Evolutionary conservation across 2,113 vertebrate genomes (phyloP).

Genomic region (Gallinago media): DNA sequence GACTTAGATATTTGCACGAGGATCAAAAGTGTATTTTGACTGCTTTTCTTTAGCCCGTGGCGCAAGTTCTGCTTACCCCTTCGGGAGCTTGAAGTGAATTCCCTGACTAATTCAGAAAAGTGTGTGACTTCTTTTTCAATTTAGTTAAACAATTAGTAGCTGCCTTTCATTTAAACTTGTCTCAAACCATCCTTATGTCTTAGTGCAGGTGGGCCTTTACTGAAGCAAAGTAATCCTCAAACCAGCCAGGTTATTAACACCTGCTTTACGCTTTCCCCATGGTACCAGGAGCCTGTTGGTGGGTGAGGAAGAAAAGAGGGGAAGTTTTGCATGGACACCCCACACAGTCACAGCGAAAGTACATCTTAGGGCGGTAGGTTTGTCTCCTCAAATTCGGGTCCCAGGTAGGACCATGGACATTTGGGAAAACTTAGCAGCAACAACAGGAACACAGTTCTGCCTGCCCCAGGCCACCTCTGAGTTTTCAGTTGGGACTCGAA

Average conservation of each 20-base stretch:
- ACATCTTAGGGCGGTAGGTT: background rate
- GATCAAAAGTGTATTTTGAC: background rate
- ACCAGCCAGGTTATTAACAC: background rate
- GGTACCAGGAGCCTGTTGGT: background rate
- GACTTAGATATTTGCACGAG: background rate
- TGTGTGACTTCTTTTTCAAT: background rate
- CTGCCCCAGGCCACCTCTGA: background rate
- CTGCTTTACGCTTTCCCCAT: accelerated
- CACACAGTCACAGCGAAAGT: background rate
- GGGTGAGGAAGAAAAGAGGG: background rate
- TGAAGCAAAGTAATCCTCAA: background rate
- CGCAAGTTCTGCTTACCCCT: background rate
- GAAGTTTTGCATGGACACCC: background rate
- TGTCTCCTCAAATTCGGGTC: background rate
- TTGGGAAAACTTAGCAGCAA: background rate
- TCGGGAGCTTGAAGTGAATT: background rate
- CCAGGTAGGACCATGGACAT: background rate
- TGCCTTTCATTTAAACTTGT: background rate
- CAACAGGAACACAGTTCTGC: background rate
- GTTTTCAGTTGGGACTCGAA: background rate
- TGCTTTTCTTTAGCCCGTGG: background rate
- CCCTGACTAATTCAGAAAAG: background rate
- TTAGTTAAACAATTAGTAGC: background rate
- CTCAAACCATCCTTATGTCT: background rate
- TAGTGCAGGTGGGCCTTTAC: background rate